These are phyloP conservation scores for Dipodomys ordii DNA, from an alignment of 2,113 vertebrate genomes.

Conservation along the genomic window DNA sequence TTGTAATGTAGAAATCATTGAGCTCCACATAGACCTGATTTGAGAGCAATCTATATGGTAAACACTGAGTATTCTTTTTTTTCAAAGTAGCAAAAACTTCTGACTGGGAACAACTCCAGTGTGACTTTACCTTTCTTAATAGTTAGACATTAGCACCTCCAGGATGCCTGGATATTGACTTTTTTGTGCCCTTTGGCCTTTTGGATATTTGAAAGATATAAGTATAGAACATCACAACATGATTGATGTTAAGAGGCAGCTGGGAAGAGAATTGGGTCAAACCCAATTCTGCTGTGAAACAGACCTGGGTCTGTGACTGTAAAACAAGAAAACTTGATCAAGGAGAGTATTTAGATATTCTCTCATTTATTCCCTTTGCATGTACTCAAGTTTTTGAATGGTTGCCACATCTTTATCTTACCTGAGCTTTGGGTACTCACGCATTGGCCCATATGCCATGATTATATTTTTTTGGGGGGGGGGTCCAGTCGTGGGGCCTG, in stretches of 20 bases:
- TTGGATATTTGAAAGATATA: neutral
- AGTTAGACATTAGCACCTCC: neutral
- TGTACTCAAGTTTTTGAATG: slow-evolving; percentile 21
- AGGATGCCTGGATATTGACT: neutral
- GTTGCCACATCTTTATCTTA: slow-evolving; percentile 3
- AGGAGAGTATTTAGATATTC: neutral
- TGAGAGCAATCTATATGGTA: slow-evolving; percentile 34
- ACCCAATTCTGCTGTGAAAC: neutral
- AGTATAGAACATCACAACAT: neutral
- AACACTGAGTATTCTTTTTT: slow-evolving; percentile 33
- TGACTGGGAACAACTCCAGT: slow-evolving; percentile 43
- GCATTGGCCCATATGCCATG: neutral
- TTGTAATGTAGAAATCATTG: slow-evolving; percentile 40
- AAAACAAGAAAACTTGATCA: neutral
- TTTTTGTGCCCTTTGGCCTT: neutral
- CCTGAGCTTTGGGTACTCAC: slow-evolving; percentile 4
- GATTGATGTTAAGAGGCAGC: neutral
- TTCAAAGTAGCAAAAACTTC: slow-evolving; percentile 44
- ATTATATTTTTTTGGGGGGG: neutral
- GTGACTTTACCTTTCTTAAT: slow-evolving; percentile 11
- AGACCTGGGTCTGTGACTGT: neutral
- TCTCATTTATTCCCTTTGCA: neutral
- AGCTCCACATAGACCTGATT: slow-evolving; percentile 44
- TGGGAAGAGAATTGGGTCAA: slow-evolving; percentile 29
- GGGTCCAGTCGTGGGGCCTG: no score